Evolutionary conservation across 2,888 invertebrate genomes (phyloP).

Genomic region (Antheraea assamensis): DNA sequence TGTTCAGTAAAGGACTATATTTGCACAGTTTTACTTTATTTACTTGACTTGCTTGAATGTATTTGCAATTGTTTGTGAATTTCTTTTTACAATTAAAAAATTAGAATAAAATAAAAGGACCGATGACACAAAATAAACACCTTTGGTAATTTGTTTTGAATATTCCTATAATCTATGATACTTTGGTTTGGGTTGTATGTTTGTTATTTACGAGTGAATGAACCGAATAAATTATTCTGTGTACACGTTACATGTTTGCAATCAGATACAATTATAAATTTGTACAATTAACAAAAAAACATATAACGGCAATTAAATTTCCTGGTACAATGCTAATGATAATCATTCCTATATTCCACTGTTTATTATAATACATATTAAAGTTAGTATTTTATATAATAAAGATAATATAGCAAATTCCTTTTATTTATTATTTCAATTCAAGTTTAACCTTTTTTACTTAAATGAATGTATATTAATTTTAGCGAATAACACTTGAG

Average conservation of each 20-base stretch:
- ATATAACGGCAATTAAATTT: neutral
- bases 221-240: neutral
- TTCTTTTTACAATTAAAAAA: neutral
- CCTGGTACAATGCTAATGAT: neutral
- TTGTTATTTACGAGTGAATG: neutral
- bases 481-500: neutral
- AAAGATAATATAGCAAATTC: too few relatives aligned
- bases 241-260: neutral
- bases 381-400: too few relatives aligned
- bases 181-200: neutral
- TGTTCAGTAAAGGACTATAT: neutral
- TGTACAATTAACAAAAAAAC: neutral
- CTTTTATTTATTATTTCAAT: too few relatives aligned
- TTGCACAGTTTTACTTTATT: conserved; percentile 10
- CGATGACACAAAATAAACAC: neutral
- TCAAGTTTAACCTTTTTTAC: too few relatives aligned
- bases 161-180: neutral
- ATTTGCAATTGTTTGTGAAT: neutral
- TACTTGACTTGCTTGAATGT: neutral
- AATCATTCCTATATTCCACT: neutral
- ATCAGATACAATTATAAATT: neutral
- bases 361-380: neutral
- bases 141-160: neutral
- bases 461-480: neutral
- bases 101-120: neutral